A percentile compares a stretch with the other conserved stretches of the same genome.
Conservation (phyloP, 2,113 vertebrate genomes). For the Alaudala cheleensis region DNA sequence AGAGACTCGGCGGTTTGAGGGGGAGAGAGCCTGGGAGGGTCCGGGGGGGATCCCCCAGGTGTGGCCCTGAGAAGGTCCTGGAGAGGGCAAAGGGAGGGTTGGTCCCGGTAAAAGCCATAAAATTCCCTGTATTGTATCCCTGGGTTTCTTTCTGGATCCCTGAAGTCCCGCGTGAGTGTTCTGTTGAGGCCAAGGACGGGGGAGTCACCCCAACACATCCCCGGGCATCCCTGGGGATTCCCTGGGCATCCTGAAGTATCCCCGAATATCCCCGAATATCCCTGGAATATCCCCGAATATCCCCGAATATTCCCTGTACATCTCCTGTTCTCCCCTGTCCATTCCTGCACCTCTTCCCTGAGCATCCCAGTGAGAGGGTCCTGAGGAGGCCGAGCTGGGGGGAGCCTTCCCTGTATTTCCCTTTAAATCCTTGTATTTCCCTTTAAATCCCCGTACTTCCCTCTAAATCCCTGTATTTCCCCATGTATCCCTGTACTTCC, state of each 20-base stretch:
- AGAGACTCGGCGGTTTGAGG: not conserved
- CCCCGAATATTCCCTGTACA: not conserved
- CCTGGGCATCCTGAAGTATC: too few species aligned
- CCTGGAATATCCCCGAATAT: fast-evolving
- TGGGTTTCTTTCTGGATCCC: fast-evolving
- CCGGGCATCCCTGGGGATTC: not conserved
- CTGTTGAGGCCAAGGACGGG: not conserved
- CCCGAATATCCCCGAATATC: not conserved
- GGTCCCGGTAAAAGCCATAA: not conserved
- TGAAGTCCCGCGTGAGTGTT: not conserved
- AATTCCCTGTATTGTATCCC: fast-evolving
- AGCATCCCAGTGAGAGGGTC: not conserved
- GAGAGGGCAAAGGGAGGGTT: not conserved
- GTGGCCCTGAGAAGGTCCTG: not conserved
- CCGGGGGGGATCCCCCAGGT: too few species aligned
- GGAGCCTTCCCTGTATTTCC: not conserved
- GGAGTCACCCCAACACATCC: not conserved
- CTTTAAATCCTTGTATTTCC: fast-evolving
- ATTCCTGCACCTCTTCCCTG: fast-evolving
- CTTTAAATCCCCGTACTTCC: fast-evolving
- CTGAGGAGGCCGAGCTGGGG: not conserved
- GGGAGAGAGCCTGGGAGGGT: not conserved
- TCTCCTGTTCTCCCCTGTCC: not conserved
- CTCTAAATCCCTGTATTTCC: not conserved
- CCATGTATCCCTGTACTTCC: not conserved